A percentile compares a stretch with the other conserved stretches of the same genome.
Evolutionary conservation across 2,888 invertebrate genomes (phyloP).

Genomic region (Vesta saturnalis): DNA sequence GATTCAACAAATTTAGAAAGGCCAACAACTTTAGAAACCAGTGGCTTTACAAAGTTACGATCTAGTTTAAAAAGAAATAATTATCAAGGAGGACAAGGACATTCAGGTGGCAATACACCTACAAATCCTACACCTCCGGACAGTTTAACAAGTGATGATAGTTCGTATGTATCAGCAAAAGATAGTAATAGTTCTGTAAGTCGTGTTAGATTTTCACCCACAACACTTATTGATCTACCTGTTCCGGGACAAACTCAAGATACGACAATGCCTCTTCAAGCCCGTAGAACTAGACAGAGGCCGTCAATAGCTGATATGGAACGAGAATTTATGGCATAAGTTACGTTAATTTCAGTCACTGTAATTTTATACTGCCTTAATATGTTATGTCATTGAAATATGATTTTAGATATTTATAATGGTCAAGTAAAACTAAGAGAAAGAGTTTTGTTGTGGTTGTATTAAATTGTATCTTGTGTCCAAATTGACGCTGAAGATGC

Average conservation of each 20-base stretch:
- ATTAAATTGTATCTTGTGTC: no score
- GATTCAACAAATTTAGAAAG: slow-evolving; percentile 65
- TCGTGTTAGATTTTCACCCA: slow-evolving; percentile 82
- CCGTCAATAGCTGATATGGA: slow-evolving; percentile 67
- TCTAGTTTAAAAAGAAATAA: slow-evolving; percentile 83
- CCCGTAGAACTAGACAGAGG: slow-evolving; percentile 61
- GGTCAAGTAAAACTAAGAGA: no score
- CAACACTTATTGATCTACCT: slow-evolving; percentile 72
- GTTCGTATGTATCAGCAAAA: slow-evolving; percentile 87
- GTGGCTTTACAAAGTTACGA: slow-evolving; percentile 72
- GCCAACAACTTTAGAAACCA: slow-evolving; percentile 74
- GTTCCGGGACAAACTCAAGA: slow-evolving; percentile 66
- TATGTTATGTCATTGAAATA: slow-evolving; percentile 6
- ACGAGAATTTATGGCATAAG: slow-evolving; percentile 67
- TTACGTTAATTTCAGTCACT: neutral
- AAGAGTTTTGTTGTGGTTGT: no score
- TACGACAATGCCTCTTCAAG: slow-evolving; percentile 65
- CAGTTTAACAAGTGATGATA: slow-evolving; percentile 86
- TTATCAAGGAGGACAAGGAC: slow-evolving; percentile 60
- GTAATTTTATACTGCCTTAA: slow-evolving; percentile 27
- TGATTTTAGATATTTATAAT: no score
- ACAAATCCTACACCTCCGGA: slow-evolving; percentile 89
- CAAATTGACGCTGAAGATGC: no score
- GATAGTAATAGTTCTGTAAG: slow-evolving; percentile 77
- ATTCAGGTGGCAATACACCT: slow-evolving; percentile 75